Percentiles rank a stretch among this genome's conserved stretches.
Conservation (phyloP, 2,888 invertebrate genomes). For the Dastarcus helophoroides region DNA sequence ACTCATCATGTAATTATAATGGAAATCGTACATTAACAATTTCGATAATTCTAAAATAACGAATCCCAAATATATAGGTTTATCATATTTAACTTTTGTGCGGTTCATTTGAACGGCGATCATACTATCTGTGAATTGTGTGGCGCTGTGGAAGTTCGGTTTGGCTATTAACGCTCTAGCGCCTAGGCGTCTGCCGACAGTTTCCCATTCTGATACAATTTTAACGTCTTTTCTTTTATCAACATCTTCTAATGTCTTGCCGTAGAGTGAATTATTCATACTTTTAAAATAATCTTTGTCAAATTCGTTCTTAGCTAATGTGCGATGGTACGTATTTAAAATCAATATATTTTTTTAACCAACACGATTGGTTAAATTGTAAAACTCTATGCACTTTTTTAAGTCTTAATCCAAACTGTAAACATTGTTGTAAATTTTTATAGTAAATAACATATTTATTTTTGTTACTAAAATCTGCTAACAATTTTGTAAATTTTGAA, state of each 20-base stretch:
- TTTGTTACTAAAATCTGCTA: conserved; percentile 4
- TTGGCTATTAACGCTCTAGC: conserved; percentile 11
- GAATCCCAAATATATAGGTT: conserved; percentile 15
- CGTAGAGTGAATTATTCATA: conserved; percentile 7
- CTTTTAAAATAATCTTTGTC: conserved; percentile 7
- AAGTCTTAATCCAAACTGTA: conserved; percentile 2
- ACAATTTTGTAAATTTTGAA: conserved; percentile 9
- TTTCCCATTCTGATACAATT: conserved; percentile 11
- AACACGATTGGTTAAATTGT: conserved; percentile 5
- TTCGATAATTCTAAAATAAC: conserved; percentile 15
- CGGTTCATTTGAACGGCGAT: conserved; percentile 11
- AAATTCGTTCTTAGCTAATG: conserved; percentile 4
- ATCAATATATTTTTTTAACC: conserved; percentile 7
- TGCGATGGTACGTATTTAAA: conserved; percentile 7
- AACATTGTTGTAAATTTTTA: conserved; percentile 6
- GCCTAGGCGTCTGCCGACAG: conserved; percentile 12
- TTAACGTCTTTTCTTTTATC: conserved; percentile 11
- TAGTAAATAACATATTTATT: conserved; percentile 8
- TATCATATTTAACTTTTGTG: conserved; percentile 11
- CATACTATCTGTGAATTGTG: conserved; percentile 11
- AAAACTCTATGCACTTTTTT: conserved; percentile 11
- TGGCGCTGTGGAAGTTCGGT: conserved; percentile 15
- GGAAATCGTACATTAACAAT: conserved; percentile 16
- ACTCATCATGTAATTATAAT: conserved; percentile 15
- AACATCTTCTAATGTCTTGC: conserved; percentile 7